These are phyloP conservation scores for Oncorhynchus nerka DNA, from an alignment of 2,113 vertebrate genomes.

Conservation along the genomic window DNA sequence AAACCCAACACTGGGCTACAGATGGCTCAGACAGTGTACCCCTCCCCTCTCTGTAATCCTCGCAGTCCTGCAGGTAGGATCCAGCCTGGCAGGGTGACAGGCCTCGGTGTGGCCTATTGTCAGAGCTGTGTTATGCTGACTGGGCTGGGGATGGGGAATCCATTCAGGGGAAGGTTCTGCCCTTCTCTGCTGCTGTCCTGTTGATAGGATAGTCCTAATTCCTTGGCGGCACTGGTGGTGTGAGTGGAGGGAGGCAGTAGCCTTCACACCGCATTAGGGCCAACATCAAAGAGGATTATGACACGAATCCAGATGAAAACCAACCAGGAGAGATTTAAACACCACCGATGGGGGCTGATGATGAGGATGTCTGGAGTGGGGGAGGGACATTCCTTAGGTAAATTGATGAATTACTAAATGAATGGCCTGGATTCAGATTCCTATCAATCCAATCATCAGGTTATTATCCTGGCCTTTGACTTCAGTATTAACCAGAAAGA, in stretches of 20 bases:
- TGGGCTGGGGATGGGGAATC: constrained; percentile 21
- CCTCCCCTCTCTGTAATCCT: background rate
- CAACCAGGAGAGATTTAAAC: constrained; percentile 17
- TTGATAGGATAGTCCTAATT: too few relatives aligned
- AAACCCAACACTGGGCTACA: background rate
- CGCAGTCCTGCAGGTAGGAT: background rate
- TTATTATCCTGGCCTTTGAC: too few relatives aligned
- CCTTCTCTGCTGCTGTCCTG: too few relatives aligned
- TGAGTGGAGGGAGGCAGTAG: background rate
- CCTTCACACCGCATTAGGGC: constrained; percentile 42
- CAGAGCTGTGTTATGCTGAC: too few relatives aligned
- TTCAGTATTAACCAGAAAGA: too few relatives aligned
- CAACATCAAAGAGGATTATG: constrained; percentile 67
- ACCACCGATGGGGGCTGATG: constrained; percentile 48
- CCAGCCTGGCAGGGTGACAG: background rate
- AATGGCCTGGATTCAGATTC: constrained; percentile 42
- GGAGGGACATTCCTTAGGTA: constrained; percentile 37
- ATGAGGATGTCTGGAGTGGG: background rate
- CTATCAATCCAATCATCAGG: background rate
- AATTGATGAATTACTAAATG: constrained; percentile 58
- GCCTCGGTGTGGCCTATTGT: too few relatives aligned
- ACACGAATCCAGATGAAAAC: constrained; percentile 53
- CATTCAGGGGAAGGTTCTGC: background rate
- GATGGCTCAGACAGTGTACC: background rate
- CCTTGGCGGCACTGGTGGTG: background rate